Conservation (phyloP, 2,888 invertebrate genomes). For the Cataglyphis altisquamis region DNA sequence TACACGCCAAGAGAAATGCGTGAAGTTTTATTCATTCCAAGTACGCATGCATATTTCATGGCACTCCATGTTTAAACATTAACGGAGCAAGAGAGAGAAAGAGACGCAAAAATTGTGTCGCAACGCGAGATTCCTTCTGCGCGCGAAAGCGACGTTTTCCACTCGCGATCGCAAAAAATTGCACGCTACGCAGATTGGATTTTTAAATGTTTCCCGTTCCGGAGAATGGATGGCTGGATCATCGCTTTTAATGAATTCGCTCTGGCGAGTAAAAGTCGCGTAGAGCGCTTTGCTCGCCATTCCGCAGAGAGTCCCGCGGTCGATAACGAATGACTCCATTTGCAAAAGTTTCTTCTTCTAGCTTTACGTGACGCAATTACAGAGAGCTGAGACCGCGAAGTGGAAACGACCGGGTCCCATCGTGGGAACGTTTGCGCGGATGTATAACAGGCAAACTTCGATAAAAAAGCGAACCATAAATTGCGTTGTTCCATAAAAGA, state of each 20-base stretch:
- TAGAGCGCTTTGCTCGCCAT: slow-evolving; percentile 33
- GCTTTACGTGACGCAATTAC: slow-evolving; percentile 57
- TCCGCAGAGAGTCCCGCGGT: slow-evolving; percentile 33
- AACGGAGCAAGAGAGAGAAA: not conserved
- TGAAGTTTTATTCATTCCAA: slow-evolving; percentile 4
- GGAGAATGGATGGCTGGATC: slow-evolving; percentile 45
- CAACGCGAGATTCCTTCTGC: not conserved
- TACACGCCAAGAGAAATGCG: not conserved
- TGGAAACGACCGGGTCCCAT: slow-evolving; percentile 53
- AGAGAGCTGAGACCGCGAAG: slow-evolving; percentile 55
- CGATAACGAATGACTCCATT: slow-evolving; percentile 58
- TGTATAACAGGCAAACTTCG: slow-evolving; percentile 58
- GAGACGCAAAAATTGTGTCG: not conserved
- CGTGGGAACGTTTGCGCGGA: slow-evolving; percentile 48
- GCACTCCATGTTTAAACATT: slow-evolving; percentile 50
- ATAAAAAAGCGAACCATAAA: slow-evolving; percentile 57
- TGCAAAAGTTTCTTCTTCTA: slow-evolving; percentile 54
- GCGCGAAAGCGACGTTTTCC: slow-evolving; percentile 11
- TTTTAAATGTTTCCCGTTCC: slow-evolving; percentile 45
- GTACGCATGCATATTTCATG: slow-evolving; percentile 51
- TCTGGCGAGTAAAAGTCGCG: slow-evolving; percentile 49
- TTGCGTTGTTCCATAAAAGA: slow-evolving; percentile 59
- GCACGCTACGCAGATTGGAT: slow-evolving; percentile 44
- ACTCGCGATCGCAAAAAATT: not conserved
- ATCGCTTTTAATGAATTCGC: slow-evolving; percentile 56